A percentile compares a stretch with the other conserved stretches of the same genome.
These are phyloP conservation scores for Seriola dumerili DNA, from an alignment of 2,113 vertebrate genomes.

Conservation along the genomic window DNA sequence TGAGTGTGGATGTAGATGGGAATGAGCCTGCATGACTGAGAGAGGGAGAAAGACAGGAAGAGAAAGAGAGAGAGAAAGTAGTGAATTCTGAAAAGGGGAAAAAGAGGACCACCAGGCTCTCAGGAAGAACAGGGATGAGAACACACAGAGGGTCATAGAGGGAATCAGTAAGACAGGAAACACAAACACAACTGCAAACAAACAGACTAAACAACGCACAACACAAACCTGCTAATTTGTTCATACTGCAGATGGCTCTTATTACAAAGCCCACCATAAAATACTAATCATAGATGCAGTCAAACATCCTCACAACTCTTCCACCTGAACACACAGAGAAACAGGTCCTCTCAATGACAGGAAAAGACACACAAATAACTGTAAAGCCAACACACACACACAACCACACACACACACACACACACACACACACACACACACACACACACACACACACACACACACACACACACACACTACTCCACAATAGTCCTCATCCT, in stretches of 20 bases:
- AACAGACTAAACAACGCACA: slow-evolving; percentile 46
- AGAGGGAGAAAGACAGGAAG: slow-evolving; percentile 59
- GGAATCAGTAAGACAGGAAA: slow-evolving; percentile 57
- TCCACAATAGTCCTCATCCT: slow-evolving; percentile 14
- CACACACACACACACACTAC: neutral
- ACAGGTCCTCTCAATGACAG: neutral
- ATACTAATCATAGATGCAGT: slow-evolving; percentile 44
- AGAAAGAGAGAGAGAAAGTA: slow-evolving; percentile 28
- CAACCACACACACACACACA: neutral
- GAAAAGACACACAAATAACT: slow-evolving; percentile 25
- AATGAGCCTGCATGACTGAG: slow-evolving; percentile 61
- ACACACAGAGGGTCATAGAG: slow-evolving; percentile 56
- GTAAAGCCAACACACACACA: neutral
- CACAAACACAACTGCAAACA: slow-evolving; percentile 47
- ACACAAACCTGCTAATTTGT: slow-evolving; percentile 49
- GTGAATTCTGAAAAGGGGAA: slow-evolving; percentile 36
- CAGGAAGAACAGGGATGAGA: slow-evolving; percentile 55
- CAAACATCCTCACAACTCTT: slow-evolving; percentile 29
- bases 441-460: neutral
- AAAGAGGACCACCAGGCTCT: slow-evolving; percentile 66
- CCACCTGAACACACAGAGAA: slow-evolving; percentile 58
- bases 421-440: neutral
- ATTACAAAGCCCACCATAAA: slow-evolving; percentile 47
- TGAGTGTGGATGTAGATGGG: slow-evolving; percentile 59
- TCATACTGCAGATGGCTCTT: slow-evolving; percentile 4